Evolutionary conservation across 2,888 invertebrate genomes (phyloP), one percentile per base, ranked within the genome.

Genomic region (Agonopterix arenella): DNA sequence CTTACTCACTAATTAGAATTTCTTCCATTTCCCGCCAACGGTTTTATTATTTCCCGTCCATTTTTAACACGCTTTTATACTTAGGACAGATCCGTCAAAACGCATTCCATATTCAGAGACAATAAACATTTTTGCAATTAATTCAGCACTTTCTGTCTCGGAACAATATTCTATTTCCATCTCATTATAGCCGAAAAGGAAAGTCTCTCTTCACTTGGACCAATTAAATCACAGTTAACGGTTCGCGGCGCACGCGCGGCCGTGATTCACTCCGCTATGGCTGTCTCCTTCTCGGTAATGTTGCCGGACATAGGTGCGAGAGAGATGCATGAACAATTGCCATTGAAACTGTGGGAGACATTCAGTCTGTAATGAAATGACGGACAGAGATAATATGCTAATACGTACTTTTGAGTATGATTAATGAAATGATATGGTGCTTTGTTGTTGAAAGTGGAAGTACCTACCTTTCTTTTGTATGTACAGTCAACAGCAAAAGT

Each of bases 271-370:
- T 64, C 28, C 28, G 28, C 28, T 44, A 18, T 58, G 49, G 16
- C 55, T 54, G 48, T 64, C 67, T 61, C 67, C 51, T 50, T 68
- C 64, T 11, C n/a, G n/a, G 46, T 13, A 11, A 8, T 18, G 1
- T 37, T 10, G 1, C 2, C n/a, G 5, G 8, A n/a, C 8, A 3
- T 41, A 1, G 1, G 68, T 49, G 56, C 38, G 65, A 80, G 61
- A 8, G 73, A 65, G 79, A 76, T 11, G 49, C 41, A 50, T 57
- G 48, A 82, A 80, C 80, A 81, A 81, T 77, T 64, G 69, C 70
- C 74, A 80, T 79, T 79, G 73, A 80, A 68, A 61, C 66, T 70
- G 66, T 73, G 73, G 69, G 75, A 74, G 75, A 72, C 76, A 71
- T 61, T 37, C 49, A 44, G 74, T 73, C 75, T 71, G 65, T 47